These are phyloP conservation scores for Synergus itoensis DNA, from an alignment of 2,888 invertebrate genomes.

Conservation along the genomic window DNA sequence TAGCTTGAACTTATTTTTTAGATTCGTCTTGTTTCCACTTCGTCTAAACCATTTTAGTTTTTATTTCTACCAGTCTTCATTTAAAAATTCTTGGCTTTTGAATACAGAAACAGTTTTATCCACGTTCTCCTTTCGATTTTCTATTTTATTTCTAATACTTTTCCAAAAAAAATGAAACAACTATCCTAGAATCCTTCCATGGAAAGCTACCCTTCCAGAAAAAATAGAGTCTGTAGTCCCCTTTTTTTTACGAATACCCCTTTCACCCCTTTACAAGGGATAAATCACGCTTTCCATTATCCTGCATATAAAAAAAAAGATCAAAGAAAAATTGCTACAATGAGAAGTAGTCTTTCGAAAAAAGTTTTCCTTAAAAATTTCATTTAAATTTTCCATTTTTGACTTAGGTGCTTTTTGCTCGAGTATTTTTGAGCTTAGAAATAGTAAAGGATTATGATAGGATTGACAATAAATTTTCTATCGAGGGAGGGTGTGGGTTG, in stretches of 20 bases:
- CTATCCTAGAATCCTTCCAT: not conserved
- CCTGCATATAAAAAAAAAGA: not conserved
- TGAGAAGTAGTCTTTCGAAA: not conserved
- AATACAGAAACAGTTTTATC: not conserved
- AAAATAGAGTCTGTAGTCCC: conserved; percentile 1
- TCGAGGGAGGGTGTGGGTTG: conserved; percentile 39
- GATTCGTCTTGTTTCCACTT: not conserved
- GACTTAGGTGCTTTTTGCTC: not conserved
- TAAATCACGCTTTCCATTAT: conserved; percentile 3
- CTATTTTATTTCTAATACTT: not conserved
- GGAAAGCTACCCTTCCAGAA: not conserved
- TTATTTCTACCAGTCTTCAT: not conserved
- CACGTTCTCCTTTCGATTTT: not conserved
- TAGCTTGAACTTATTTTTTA: not conserved
- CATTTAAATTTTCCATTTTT: not conserved
- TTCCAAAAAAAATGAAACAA: not conserved
- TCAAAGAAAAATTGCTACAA: no score
- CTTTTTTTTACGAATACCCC: not conserved
- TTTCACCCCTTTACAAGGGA: conserved; percentile 27
- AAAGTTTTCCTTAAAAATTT: not conserved
- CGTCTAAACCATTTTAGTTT: not conserved
- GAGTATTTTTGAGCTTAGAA: conserved; percentile 1
- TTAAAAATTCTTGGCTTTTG: not conserved
- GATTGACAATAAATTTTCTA: conserved; percentile 40
- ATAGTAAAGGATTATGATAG: conserved; percentile 20